Conservation (phyloP, 37 sponge, comb jelly and placozoan species). For the Mnemiopsis leidyi region DNA sequence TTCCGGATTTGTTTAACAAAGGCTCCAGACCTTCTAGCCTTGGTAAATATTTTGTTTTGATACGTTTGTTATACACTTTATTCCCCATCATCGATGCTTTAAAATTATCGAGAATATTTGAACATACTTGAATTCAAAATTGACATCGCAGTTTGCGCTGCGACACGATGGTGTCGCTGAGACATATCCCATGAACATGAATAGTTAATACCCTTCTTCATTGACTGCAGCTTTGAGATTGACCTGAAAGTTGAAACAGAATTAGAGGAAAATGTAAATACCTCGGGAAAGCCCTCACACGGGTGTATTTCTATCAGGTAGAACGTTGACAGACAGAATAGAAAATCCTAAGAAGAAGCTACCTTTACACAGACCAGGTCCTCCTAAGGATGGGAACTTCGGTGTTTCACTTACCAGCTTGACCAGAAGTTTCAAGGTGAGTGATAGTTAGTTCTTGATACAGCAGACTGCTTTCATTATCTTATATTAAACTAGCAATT, state of each 20-base stretch:
- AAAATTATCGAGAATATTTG: too few relatives aligned
- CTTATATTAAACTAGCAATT: too few relatives aligned
- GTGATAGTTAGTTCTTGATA: neutral
- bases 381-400: neutral
- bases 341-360: neutral
- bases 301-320: neutral
- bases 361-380: neutral
- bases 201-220: too few relatives aligned
- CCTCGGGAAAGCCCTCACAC: neutral
- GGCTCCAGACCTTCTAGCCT: neutral
- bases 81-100: too few relatives aligned
- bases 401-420: neutral
- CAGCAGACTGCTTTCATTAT: too few relatives aligned
- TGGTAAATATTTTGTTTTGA: neutral
- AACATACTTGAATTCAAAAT: too few relatives aligned
- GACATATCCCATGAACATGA: too few relatives aligned
- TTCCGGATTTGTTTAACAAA: neutral
- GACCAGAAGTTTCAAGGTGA: neutral
- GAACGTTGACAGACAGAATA: neutral
- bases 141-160: too few relatives aligned
- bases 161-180: too few relatives aligned
- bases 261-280: neutral
- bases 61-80: too few relatives aligned
- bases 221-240: too few relatives aligned
- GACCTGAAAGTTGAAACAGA: too few relatives aligned